phyloP scores from a whole-genome alignment of 2,113 vertebrate species.

The Anoura caudifer region DNA sequence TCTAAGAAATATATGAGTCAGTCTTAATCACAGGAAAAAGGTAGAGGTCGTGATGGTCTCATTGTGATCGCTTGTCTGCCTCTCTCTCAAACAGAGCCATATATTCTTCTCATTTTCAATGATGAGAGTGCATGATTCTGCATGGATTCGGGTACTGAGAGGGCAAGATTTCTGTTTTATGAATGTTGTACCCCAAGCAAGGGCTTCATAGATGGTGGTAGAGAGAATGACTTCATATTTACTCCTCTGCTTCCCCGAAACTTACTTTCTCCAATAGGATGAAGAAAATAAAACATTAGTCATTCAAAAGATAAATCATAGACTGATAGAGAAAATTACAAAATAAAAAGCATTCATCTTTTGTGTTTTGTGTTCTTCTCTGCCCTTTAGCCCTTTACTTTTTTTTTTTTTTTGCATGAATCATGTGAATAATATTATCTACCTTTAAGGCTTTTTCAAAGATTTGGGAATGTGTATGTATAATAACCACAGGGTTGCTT shows the following conservation, averaged over 20 bases:
- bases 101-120: background rate
- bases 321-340: background rate
- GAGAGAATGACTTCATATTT: background rate
- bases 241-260: background rate
- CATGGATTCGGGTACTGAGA: background rate
- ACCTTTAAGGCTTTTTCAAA: background rate
- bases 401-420: background rate
- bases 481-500: background rate
- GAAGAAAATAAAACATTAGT: background rate
- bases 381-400: background rate
- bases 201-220: background rate
- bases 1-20: background rate
- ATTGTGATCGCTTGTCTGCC: background rate
- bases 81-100: background rate
- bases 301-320: background rate
- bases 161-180: background rate
- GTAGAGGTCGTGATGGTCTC: background rate
- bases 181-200: background rate
- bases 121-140: background rate
- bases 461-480: background rate
- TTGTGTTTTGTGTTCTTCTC: background rate
- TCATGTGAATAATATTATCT: background rate
- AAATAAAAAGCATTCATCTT: background rate
- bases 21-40: background rate
- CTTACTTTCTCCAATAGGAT: background rate